Base-by-base conservation (phyloP, 1,140 invertebrate species). In the Drosophila elegans region DNA sequence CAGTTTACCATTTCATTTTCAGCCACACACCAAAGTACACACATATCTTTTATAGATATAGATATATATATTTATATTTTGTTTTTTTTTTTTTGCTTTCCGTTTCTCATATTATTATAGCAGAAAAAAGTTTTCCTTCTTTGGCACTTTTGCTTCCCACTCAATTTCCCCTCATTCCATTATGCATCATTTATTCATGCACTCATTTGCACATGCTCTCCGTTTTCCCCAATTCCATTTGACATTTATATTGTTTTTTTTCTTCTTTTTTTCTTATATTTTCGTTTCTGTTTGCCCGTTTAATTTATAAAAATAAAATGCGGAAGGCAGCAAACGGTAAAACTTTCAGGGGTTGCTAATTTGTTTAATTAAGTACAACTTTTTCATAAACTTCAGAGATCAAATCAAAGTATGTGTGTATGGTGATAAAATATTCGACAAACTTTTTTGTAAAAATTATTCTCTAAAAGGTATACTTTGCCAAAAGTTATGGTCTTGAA, bases 101-200 rank as follows among this genome's bases (percentile, higher is more conserved):
- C 25, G 9, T 38, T 63, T 48, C 27, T 48, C 49, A 48, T 69
- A 39, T 68, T 62, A 44, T 54, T 38, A 34, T 39, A 52, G 54
- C 32, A 42, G 41, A 48, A 69, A 54, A 51, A 29, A 44, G 29
- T 36, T 48, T 21, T 46, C 25, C 34, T 63, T 46, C 11, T 38
- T 32, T 25, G n/a, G 62, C 34, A 38, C 42, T 62, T 62, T 66
- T 39, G 38, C 21, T 29, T 69, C 13, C 42, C 44, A 69, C 27
- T 39, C 44, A 53, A 56, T 71, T 54, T 68, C 51, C 42, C 42
- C 52, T 44, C 64, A 71, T 71, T 71, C 64, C 52, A 68, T 71
- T 71, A 56, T 71, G 67, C 67, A 71, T 71, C 68, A 71, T 71
- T 71, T 71, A 71, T 71, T 71, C 64, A 71, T 71, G 64, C 67